Conservation (phyloP, 2,797 vertebrate genomes). For the Muscicapa comitata region DNA sequence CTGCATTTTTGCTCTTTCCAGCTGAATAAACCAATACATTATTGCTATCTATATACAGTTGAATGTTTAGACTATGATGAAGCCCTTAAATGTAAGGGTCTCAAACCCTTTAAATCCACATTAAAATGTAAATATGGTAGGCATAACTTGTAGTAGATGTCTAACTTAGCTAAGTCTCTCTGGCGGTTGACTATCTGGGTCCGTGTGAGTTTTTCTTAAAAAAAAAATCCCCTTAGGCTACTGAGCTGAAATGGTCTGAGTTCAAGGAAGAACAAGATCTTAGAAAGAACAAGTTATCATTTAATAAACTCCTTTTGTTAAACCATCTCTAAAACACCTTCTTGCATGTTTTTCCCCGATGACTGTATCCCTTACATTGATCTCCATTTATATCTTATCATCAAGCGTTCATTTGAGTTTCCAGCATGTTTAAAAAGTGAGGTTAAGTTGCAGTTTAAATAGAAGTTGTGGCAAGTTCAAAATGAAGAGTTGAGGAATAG, state of each 20-base stretch:
- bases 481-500: background rate
- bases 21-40: background rate
- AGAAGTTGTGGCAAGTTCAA: background rate
- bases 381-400: background rate
- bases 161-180: background rate
- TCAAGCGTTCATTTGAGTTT: background rate
- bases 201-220: background rate
- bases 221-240: background rate
- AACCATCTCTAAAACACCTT: background rate
- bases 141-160: background rate
- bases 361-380: background rate
- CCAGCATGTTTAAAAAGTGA: background rate
- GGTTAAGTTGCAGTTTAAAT: background rate
- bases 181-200: rapidly evolving
- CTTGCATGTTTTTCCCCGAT: background rate
- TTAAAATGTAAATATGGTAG: background rate
- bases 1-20: background rate
- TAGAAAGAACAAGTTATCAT: background rate
- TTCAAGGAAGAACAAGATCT: background rate
- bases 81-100: background rate
- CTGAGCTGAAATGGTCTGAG: background rate
- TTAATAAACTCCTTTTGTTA: background rate
- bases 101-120: background rate
- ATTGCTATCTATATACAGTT: background rate
- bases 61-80: background rate